Base-by-base conservation (phyloP, 2,888 invertebrate genomes). In the Caenorhabditis afra region DNA sequence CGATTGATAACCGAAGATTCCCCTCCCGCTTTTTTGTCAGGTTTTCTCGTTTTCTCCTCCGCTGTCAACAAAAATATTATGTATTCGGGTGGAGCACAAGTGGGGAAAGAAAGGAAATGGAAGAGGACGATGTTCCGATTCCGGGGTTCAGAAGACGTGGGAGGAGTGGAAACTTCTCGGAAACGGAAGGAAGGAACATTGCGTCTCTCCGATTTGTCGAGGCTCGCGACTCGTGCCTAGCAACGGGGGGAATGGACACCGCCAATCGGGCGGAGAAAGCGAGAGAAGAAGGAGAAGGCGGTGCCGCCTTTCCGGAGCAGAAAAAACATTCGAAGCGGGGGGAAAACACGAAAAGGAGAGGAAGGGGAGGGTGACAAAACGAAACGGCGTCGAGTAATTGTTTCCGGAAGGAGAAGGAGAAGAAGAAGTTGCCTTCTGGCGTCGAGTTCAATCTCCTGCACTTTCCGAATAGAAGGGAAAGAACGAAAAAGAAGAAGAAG, bases 321-420 rank as follows among this genome's bases (percentile, higher is more conserved):
- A 29, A 57, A 58, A 58, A 58, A 58, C 58, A 58, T 58, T 45
- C 29, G 22, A 50, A 20, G 29, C 35, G 14, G 2, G 16, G 16
- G 35, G 44, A 29, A 8, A 39, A 53, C 35, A 41, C n/a, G 14
- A 16, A 49, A 52, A 10, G 18, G 35, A 61, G 39, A 49, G 49
- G 10, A 41, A 20, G 37, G 57, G 10, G 49, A 20, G 37, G 57
- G 62, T 50, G 53, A 61, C 67, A 59, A 59, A 52, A 45, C 47
- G 44, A 29, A 29, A 29, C 29, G 29, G 29, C 29, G 29, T 29
- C 29, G 29, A 47, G 61, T 74, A 74, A 74, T 74, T 74, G 74
- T 59, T 74, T 74, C 74, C 74, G 74, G 74, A 64, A 73, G 44
- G 45, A 29, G 29, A 49, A 64, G 41, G 66, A 66, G 74, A 64